Evolutionary conservation across 2,797 vertebrate genomes (phyloP).

Genomic region (Trachurus trachurus): DNA sequence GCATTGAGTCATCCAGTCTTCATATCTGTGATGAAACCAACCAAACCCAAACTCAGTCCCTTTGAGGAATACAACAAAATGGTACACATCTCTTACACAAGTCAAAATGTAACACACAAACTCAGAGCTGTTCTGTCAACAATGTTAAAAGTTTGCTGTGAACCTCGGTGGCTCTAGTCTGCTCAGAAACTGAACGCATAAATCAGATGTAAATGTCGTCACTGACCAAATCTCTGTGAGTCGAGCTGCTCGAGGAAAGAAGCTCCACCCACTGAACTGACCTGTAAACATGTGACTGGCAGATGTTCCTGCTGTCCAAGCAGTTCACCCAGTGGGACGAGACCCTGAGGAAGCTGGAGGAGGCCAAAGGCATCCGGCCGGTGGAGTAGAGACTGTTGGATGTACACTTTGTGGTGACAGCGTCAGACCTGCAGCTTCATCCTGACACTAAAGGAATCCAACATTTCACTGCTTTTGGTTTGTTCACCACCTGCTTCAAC

Average conservation of each 20-base stretch:
- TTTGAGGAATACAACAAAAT: constrained; percentile 98
- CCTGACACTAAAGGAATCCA: not conserved
- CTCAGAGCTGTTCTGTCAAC: too few species aligned
- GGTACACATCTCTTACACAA: constrained; percentile 83
- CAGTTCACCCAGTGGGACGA: constrained; percentile 98
- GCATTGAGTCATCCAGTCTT: too few species aligned
- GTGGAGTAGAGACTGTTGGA: constrained; percentile 72
- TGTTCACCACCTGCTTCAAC: too few species aligned
- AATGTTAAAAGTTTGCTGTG: too few species aligned
- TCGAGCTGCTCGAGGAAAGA: not conserved
- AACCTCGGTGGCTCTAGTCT: not conserved
- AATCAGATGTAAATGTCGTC: too few species aligned
- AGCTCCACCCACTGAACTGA: constrained; percentile 48
- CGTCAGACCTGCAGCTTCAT: not conserved
- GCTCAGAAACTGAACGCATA: not conserved
- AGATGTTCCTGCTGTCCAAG: constrained; percentile 97
- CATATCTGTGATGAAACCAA: too few species aligned
- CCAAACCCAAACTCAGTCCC: constrained; percentile 88
- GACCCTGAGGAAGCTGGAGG: constrained; percentile 89
- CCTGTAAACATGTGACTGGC: constrained; percentile 34
- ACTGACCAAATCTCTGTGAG: too few species aligned
- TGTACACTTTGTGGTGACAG: constrained; percentile 6
- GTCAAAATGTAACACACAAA: too few species aligned
- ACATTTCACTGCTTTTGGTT: constrained; percentile 10
- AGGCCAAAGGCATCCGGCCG: constrained; percentile 81